A percentile compares a stretch with the other conserved stretches of the same genome.
These are phyloP conservation scores for Macroglossus sobrinus DNA, from an alignment of 2,113 vertebrate species.

Conservation along the genomic window DNA sequence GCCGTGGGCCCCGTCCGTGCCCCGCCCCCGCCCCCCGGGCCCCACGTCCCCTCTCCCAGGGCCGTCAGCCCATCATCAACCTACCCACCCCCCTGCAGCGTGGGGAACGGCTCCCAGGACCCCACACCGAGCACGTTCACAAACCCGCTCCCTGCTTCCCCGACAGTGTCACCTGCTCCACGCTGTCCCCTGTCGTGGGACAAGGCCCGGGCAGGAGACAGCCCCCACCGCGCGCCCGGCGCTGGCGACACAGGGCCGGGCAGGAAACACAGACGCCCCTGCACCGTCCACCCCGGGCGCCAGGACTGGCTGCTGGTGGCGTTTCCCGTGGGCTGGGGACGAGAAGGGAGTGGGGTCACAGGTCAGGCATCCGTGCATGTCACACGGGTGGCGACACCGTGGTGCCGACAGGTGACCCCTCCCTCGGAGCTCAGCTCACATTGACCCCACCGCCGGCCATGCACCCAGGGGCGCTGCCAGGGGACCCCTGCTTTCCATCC, in stretches of 20 bases:
- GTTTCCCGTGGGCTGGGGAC: accelerated
- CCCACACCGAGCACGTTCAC: neutral
- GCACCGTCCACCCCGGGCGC: no score
- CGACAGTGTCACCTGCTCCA: accelerated
- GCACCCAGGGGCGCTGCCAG: neutral
- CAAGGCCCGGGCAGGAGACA: neutral
- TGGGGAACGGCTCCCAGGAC: neutral
- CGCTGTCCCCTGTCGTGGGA: accelerated
- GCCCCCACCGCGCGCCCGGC: accelerated
- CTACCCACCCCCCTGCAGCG: neutral
- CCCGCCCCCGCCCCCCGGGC: no score
- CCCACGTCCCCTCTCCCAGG: neutral
- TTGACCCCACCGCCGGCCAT: neutral
- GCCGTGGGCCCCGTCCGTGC: neutral
- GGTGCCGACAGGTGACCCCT: neutral
- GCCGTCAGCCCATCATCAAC: neutral
- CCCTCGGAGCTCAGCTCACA: neutral
- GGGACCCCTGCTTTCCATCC: accelerated
- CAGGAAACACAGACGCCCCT: neutral
- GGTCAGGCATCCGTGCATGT: accelerated
- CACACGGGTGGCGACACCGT: accelerated
- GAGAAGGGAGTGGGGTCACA: neutral
- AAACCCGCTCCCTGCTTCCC: neutral
- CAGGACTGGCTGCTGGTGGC: neutral
- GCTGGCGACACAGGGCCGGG: neutral